Conservation (phyloP, 2,797 vertebrate genomes). For the Sebastiscus tertius region DNA sequence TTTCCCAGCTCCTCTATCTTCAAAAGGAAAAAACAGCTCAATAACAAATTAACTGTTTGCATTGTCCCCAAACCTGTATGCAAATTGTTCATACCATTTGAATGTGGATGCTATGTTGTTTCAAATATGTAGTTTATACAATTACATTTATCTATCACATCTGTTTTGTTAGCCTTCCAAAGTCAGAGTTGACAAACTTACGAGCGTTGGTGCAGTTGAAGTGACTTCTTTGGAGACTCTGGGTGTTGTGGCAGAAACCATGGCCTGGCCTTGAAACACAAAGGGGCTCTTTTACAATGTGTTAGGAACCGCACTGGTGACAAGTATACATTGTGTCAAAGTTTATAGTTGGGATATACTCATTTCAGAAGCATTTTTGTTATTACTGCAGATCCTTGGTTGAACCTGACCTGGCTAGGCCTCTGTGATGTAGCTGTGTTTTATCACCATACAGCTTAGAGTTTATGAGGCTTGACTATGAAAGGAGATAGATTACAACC, state of each 20-base stretch:
- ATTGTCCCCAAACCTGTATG: constrained; percentile 8
- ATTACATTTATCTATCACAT: neutral
- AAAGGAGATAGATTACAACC: constrained; percentile 48
- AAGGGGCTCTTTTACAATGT: neutral
- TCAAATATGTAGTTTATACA: neutral
- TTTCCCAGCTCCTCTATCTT: constrained; percentile 51
- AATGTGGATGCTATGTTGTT: neutral
- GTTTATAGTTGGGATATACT: neutral
- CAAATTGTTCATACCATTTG: neutral
- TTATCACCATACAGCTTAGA: constrained; percentile 35
- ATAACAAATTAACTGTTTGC: constrained; percentile 60
- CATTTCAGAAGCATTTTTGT: constrained; percentile 4
- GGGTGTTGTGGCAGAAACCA: constrained; percentile 64
- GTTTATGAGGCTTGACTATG: constrained; percentile 39
- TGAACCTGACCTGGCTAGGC: constrained; percentile 24
- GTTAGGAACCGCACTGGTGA: neutral
- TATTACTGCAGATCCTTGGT: neutral
- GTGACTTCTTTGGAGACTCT: constrained; percentile 52
- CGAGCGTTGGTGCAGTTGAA: constrained; percentile 64
- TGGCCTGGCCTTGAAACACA: constrained; percentile 69
- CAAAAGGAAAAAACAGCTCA: constrained; percentile 57
- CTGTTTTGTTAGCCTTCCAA: neutral
- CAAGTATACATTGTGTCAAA: neutral
- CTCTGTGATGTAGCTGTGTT: constrained; percentile 48
- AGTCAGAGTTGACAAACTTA: constrained; percentile 59